Percentiles rank a stretch among this genome's conserved stretches.
These are phyloP conservation scores for Grammomys surdaster DNA, from an alignment of 2,113 vertebrate genomes.

Conservation along the genomic window DNA sequence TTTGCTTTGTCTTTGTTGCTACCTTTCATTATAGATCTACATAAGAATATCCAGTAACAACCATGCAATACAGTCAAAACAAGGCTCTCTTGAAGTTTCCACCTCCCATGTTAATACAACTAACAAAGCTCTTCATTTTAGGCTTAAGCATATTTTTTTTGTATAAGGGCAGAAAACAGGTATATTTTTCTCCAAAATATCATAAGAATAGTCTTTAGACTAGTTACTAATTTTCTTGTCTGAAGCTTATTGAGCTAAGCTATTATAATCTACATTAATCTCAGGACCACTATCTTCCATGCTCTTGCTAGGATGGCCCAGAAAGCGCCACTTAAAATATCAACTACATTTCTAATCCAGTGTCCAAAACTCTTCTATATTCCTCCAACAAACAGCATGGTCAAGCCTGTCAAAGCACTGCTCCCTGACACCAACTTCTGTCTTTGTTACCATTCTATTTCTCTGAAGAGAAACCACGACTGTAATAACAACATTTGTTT, in stretches of 20 bases:
- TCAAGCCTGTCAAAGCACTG: not conserved
- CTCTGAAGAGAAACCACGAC: not conserved
- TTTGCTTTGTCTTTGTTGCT: not conserved
- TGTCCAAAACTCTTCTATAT: not conserved
- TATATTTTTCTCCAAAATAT: not conserved
- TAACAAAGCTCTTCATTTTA: not conserved
- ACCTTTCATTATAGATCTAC: not conserved
- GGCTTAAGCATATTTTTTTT: not conserved
- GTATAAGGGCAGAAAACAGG: not conserved
- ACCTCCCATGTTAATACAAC: not conserved
- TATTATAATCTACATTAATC: not conserved
- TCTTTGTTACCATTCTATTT: not conserved
- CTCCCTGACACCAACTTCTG: not conserved
- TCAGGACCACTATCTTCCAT: not conserved
- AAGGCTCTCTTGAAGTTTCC: not conserved
- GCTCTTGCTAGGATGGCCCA: not conserved
- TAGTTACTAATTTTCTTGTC: too few relatives aligned
- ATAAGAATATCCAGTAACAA: not conserved
- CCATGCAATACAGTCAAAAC: too few relatives aligned
- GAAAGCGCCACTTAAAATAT: not conserved
- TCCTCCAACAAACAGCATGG: not conserved
- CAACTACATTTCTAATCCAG: not conserved
- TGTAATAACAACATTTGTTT: not conserved
- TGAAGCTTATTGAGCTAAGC: not conserved
- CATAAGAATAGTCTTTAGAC: not conserved